Evolutionary conservation across 2,797 vertebrate genomes (phyloP), one percentile per base, ranked within the genome.

Genomic region (Sebastes oblongus): DNA sequence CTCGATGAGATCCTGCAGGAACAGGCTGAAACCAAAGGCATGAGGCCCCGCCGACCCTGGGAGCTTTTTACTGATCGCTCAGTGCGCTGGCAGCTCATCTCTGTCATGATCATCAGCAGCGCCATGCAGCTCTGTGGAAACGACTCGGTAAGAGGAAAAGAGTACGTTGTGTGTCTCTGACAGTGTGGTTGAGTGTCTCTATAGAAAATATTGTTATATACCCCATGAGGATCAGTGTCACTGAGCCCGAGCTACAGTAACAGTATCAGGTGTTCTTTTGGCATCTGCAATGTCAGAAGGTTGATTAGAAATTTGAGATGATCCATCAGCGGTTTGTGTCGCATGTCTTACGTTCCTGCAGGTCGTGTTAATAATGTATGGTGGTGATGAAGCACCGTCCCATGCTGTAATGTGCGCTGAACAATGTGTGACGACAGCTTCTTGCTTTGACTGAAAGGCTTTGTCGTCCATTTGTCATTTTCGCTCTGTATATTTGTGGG

Each of bases 121-220:
- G 96, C 97, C 89, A 96, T 98, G 97, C 97, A 98, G 91, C 96
- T 98, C 75, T 98, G 97, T 1, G 97, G 97, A 2, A 98, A 97
- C 1, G 96, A 98, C 87, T 96, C 96, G 30, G 96, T 98, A 81
- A 95, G 96, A 89, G 39, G 39, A 14, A 50, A 10, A 30, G 27
- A 24, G 27, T 25, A 52, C 20, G 7, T 55, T 58, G 58, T 27
- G 8, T 58, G 36, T 65, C 20, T 66, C 8, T 54, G 24, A 69
- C 16, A 10, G 14, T 39, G 24, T 50, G 18, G 27, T 3, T n/a
- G 32, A 25, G 11, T 75, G 50, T 78, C 56, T 66, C 30, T 18
- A 3, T 29, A 6, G 66, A 39, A 72, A 30, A 70, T 24, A 12
- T 56, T 32, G 50, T 50, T 34, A 22, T 46, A 42, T 62, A 72